phyloP scores from a whole-genome alignment of 2,888 invertebrate genomes.

The Trachelus stipa region DNA sequence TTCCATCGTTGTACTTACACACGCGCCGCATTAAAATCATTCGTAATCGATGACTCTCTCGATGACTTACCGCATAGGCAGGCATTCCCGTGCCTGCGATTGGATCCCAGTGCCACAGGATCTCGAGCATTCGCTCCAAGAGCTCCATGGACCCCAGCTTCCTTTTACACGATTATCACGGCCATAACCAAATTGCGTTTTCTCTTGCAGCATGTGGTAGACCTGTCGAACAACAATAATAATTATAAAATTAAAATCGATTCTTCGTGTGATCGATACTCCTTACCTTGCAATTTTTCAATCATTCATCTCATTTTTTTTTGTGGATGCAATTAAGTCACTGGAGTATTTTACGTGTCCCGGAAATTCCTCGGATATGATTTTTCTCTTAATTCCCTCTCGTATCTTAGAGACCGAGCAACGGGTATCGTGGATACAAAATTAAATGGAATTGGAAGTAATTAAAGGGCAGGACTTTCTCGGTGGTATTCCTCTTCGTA shows the following conservation, averaged over 20 bases:
- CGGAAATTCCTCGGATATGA: neutral
- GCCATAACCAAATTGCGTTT: conserved; percentile 51
- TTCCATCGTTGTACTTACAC: neutral
- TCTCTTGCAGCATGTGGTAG: conserved; percentile 59
- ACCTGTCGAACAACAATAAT: conserved; percentile 41
- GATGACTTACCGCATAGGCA: conserved; percentile 68
- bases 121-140: conserved; percentile 81
- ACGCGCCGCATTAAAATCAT: neutral
- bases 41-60: neutral
- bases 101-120: conserved; percentile 82
- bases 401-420: conserved; percentile 21
- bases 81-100: conserved; percentile 78
- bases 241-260: neutral
- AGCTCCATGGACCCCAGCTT: conserved; percentile 79
- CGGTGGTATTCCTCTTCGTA: neutral
- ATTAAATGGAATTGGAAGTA: neutral
- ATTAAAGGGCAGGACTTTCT: neutral
- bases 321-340: neutral
- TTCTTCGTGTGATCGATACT: neutral
- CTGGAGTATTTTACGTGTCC: neutral
- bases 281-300: neutral
- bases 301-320: neutral
- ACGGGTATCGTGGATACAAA: neutral
- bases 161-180: conserved; percentile 61
- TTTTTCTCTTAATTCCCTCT: neutral